Evolutionary conservation across 2,888 invertebrate species (phyloP).

Genomic region (Stenichneumon culpator): DNA sequence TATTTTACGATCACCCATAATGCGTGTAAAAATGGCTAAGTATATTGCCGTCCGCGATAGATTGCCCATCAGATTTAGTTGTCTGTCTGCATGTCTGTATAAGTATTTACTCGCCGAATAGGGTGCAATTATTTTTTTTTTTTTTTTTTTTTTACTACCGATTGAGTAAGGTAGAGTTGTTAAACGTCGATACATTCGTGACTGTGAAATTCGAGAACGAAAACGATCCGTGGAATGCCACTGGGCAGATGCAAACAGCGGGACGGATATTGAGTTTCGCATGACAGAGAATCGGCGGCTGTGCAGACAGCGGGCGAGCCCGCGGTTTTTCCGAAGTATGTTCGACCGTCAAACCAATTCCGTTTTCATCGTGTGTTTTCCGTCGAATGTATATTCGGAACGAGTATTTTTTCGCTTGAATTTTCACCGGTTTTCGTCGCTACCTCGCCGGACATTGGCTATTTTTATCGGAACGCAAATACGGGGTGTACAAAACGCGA

Average conservation of each 20-base stretch:
- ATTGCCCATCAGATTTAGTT: neutral
- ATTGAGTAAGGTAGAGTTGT: conserved; percentile 20
- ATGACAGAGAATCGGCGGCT: conserved; percentile 42
- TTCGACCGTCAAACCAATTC: conserved; percentile 1
- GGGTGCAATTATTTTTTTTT: conserved; percentile 2
- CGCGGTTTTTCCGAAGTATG: conserved; percentile 37
- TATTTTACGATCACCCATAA: conserved; percentile 3
- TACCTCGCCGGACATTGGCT: neutral
- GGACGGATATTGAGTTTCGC: conserved; percentile 35
- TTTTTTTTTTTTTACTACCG: conserved; percentile 12
- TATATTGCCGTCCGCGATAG: neutral
- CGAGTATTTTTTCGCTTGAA: neutral
- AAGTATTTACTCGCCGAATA: neutral
- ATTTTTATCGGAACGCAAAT: neutral
- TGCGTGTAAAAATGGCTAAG: neutral
- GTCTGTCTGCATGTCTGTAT: neutral
- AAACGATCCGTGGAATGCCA: conserved; percentile 62
- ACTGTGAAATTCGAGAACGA: conserved; percentile 46
- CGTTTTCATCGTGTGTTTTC: conserved; percentile 13
- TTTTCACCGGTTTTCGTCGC: neutral
- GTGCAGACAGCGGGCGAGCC: conserved; percentile 25
- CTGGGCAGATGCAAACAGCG: conserved; percentile 54
- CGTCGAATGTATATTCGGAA: neutral
- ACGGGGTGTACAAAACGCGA: neutral
- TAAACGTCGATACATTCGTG: conserved; percentile 55